phyloP scores from a whole-genome alignment of 1,140 invertebrate genomes.

The Campoletis sonorensis region DNA sequence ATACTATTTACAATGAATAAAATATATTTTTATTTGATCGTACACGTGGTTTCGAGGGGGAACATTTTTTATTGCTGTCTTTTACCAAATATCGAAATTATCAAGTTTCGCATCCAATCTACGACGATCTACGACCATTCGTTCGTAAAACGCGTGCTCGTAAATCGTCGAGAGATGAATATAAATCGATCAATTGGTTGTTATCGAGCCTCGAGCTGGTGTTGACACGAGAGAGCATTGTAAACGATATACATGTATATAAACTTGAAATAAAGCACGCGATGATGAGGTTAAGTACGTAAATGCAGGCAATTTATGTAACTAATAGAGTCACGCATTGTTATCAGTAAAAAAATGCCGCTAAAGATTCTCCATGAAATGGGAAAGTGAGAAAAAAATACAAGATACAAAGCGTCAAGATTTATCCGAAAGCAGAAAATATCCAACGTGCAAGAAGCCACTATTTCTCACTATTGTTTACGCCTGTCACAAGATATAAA shows the following conservation, averaged over 20 bases:
- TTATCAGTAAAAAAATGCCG: background rate
- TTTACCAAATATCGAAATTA: no score
- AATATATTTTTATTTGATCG: background rate
- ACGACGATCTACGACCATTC: no score
- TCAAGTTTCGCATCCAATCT: background rate
- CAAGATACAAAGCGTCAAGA: no score
- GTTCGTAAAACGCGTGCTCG: no score
- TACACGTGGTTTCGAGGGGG: no score
- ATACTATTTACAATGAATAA: background rate
- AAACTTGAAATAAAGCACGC: background rate
- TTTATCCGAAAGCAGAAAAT: background rate
- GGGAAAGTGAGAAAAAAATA: no score
- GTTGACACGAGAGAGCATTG: background rate
- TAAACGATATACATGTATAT: background rate
- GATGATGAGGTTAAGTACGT: background rate
- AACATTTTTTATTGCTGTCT: no score
- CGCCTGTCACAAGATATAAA: background rate
- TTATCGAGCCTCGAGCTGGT: background rate
- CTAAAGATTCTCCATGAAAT: no score
- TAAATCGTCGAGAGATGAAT: background rate
- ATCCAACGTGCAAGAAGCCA: background rate
- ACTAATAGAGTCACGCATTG: background rate
- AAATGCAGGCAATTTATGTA: background rate
- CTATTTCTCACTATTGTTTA: slow-evolving; percentile 5
- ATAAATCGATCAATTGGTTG: background rate